Base-by-base conservation (phyloP, 2,113 vertebrate species). In the Labeo rohita region DNA sequence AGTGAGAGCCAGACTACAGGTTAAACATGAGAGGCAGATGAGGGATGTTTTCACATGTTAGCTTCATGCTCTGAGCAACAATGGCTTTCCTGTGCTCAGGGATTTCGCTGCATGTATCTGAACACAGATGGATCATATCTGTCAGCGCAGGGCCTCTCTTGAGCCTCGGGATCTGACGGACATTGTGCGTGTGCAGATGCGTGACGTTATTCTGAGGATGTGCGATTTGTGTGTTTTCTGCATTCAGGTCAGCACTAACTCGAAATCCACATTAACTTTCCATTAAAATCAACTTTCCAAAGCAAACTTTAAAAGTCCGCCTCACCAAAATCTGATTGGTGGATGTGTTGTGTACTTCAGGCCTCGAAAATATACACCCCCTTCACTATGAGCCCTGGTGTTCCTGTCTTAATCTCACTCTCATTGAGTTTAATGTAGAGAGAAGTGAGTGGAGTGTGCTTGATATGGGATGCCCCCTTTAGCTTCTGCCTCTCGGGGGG, bases 71-170 rank as follows among this genome's bases (percentile, higher is more conserved):
- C 12, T 66, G 59, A 18, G 43, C 86, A 73, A 93, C 92, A 94
- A 93, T 91, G 82, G 3, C 89, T 94, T 94, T 92, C 85, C 93
- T 93, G 76, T 88, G 92, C 89, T 94, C 92, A 94, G 92, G 92
- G 90, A 16, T 93, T 94, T 93, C 82, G 86, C 78, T 90, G 89
- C 90, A 90, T 88, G 87, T 87, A 85, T 92, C 90, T 91, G 83
- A 88, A 90, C 83, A 65, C 89, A 88, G 92, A 91, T 91, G 90
- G 91, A 89, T 91, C 92, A 10, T 43, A 10, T 85, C 84, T 89
- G 88, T 93, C 93, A 92, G 89, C 90, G 85, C 84, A 49, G 90
- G 92, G 91, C 91, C 92, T 93, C 90, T 91, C 90, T 90, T 90
- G 74, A 81, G 65, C 76, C 61, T n/a, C 52, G 23, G 63, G 79